phyloP scores from a whole-genome alignment of 2,888 invertebrate species.

The Hipparchia semele region DNA sequence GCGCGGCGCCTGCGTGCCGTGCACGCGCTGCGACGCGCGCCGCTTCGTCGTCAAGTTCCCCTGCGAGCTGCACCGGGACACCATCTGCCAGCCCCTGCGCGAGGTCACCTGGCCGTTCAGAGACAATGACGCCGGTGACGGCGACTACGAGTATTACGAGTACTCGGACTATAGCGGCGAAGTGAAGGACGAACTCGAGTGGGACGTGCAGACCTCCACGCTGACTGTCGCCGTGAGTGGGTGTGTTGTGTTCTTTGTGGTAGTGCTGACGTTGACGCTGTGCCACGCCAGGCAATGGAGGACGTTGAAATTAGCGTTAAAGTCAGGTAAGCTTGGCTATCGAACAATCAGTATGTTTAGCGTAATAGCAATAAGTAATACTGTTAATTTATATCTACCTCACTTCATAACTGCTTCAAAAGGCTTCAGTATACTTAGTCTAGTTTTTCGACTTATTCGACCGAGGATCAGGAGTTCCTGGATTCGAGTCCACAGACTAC shows the following conservation, averaged over 20 bases:
- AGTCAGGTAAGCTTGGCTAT: constrained; percentile 84
- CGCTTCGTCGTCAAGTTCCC: constrained; percentile 86
- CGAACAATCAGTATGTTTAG: not conserved
- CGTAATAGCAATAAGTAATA: not conserved
- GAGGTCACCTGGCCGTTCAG: constrained; percentile 85
- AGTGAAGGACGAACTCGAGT: constrained; percentile 79
- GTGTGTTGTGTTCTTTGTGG: constrained; percentile 91
- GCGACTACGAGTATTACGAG: constrained; percentile 74
- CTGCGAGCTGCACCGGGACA: constrained; percentile 89
- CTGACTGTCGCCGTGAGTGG: constrained; percentile 88
- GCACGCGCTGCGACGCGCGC: constrained; percentile 86
- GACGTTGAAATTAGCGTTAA: constrained; percentile 89
- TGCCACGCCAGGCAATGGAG: constrained; percentile 92
- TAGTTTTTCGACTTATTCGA: no score
- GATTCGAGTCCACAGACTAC: no score
- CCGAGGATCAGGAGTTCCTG: no score
- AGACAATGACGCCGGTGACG: constrained; percentile 55
- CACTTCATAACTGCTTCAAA: no score
- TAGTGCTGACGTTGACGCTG: constrained; percentile 89
- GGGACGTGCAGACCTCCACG: constrained; percentile 90
- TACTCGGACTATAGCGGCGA: constrained; percentile 72
- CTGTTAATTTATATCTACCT: no score
- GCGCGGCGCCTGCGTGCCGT: constrained; percentile 85
- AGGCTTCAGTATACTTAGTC: no score
- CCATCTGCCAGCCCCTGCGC: constrained; percentile 87